These are phyloP conservation scores for Eutrigla gurnardus DNA, from an alignment of 2,797 vertebrate genomes.

Conservation along the genomic window DNA sequence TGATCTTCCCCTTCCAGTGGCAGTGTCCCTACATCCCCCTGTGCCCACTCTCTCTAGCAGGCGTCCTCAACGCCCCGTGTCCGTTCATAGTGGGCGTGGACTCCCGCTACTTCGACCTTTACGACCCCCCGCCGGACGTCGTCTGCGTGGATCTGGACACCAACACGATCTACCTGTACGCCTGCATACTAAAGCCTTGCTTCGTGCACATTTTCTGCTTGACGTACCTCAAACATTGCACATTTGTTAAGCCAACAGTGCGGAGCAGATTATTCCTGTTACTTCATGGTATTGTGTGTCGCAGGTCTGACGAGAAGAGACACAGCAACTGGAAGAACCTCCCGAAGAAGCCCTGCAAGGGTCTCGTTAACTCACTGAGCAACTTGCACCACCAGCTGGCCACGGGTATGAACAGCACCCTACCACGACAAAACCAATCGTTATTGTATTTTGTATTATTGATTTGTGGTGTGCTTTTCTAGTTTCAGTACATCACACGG, in stretches of 20 bases:
- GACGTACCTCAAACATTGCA: background rate
- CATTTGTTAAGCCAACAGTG: background rate
- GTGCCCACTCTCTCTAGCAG: conserved; percentile 95
- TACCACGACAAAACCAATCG: no score
- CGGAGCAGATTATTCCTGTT: background rate
- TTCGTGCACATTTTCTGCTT: background rate
- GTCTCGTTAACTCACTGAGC: conserved; percentile 88
- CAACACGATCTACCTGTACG: conserved; percentile 97
- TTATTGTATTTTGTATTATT: background rate
- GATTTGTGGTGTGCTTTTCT: conserved; percentile 13
- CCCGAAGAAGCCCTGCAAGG: conserved; percentile 97
- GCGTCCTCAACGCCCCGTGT: conserved; percentile 93
- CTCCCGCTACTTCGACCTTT: conserved; percentile 99
- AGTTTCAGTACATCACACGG: conserved; percentile 84
- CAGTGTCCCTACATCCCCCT: conserved; percentile 98
- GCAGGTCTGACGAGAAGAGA: conserved; percentile 96
- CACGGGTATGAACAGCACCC: conserved; percentile 82
- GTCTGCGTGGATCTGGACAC: conserved; percentile 99
- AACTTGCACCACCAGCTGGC: conserved; percentile 91
- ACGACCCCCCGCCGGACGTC: conserved; percentile 96
- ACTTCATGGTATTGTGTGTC: conserved; percentile 41
- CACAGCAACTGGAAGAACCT: conserved; percentile 95
- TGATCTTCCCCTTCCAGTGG: conserved; percentile 99
- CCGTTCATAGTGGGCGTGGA: conserved; percentile 99
- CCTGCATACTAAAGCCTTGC: background rate